phyloP scores from a whole-genome alignment of 2,888 invertebrate species.

The Ischnus inquisitorius region DNA sequence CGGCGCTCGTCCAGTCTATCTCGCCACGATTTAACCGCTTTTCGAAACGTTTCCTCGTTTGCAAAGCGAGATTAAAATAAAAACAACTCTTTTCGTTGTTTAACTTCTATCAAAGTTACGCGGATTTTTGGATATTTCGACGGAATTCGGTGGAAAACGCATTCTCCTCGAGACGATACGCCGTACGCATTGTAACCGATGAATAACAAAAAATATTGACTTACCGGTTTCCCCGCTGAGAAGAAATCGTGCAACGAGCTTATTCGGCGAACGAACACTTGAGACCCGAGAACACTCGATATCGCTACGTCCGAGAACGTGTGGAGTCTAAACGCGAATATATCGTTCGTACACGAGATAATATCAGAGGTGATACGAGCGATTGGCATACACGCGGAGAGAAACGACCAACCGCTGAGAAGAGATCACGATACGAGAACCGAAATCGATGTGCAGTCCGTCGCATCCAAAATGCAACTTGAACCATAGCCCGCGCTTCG shows the following conservation, averaged over 20 bases:
- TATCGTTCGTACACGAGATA: slow-evolving; percentile 7
- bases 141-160: neutral
- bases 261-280: neutral
- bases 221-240: slow-evolving; percentile 19
- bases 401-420: slow-evolving; percentile 7
- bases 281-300: slow-evolving; percentile 11
- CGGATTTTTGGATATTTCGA: neutral
- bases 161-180: neutral
- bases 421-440: slow-evolving; percentile 53
- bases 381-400: slow-evolving; percentile 32
- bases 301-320: neutral
- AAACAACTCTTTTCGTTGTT: neutral
- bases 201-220: neutral
- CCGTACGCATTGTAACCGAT: neutral
- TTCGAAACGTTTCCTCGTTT: neutral
- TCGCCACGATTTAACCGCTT: neutral
- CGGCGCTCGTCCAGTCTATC: neutral
- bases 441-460: slow-evolving; percentile 83
- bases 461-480: slow-evolving; percentile 85
- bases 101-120: no score
- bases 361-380: slow-evolving; percentile 22
- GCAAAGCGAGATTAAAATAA: neutral
- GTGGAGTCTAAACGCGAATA: slow-evolving; percentile 1
- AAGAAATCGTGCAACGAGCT: neutral
- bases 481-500: slow-evolving; percentile 83